phyloP scores from a whole-genome alignment of 2,797 vertebrate genomes.

The Menidia menidia region DNA sequence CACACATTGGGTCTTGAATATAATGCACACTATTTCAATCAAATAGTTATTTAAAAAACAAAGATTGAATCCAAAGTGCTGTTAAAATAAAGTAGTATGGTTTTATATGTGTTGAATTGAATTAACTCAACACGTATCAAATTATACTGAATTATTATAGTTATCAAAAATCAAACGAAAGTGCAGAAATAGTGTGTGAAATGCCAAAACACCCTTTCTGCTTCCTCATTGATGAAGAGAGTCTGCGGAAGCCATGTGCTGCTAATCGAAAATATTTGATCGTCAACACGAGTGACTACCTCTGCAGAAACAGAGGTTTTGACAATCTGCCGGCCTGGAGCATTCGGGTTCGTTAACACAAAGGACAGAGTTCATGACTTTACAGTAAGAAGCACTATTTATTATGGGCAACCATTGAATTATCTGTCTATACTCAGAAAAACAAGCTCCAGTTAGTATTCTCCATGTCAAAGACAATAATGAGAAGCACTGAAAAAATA shows the following conservation, averaged over 20 bases:
- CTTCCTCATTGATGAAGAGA: background rate
- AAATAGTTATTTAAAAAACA: no score
- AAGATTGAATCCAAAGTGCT: no score
- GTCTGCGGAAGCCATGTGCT: background rate
- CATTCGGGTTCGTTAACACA: background rate
- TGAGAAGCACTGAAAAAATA: background rate
- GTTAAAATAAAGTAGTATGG: no score
- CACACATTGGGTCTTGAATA: background rate
- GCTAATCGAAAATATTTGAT: background rate
- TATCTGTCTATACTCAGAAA: background rate
- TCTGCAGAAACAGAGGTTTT: no score
- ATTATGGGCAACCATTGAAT: no score
- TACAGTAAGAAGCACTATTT: no score
- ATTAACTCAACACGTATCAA: no score
- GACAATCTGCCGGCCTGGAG: no score
- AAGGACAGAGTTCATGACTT: background rate
- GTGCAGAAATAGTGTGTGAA: background rate
- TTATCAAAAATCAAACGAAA: slow-evolving; percentile 3
- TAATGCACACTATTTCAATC: no score
- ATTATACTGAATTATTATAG: background rate
- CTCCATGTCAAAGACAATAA: background rate
- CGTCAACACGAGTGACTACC: background rate
- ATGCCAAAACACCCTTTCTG: background rate
- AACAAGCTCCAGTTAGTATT: background rate
- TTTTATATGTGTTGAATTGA: no score